Percentiles rank a stretch among this genome's conserved stretches.
These are phyloP conservation scores for Notodonta ziczac DNA, from an alignment of 2,888 invertebrate species.

Conservation along the genomic window DNA sequence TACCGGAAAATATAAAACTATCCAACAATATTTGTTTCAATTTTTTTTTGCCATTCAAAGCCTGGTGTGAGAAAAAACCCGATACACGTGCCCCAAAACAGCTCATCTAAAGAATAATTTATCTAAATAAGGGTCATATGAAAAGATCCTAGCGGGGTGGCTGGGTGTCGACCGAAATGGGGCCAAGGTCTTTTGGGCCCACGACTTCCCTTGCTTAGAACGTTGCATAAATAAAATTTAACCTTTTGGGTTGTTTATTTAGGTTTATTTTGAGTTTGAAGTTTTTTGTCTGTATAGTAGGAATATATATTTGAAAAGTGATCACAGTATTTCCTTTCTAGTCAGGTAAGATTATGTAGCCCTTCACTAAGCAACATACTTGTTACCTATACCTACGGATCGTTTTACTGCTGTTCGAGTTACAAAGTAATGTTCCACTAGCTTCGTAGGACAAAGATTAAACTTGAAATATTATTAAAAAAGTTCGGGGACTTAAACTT, in stretches of 20 bases:
- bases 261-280: background rate
- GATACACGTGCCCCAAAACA: constrained; percentile 5
- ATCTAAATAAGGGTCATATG: constrained; percentile 9
- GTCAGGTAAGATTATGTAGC: too few species aligned
- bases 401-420: too few species aligned
- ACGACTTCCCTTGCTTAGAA: background rate
- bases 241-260: background rate
- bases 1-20: background rate
- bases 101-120: constrained; percentile 5
- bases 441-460: too few species aligned
- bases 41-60: background rate
- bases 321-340: too few species aligned
- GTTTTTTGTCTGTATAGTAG: background rate
- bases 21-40: background rate
- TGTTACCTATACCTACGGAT: too few species aligned
- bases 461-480: too few species aligned
- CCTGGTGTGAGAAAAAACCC: background rate
- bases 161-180: constrained; percentile 5
- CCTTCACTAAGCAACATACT: too few species aligned
- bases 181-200: constrained; percentile 4
- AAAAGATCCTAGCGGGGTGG: constrained; percentile 4
- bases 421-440: too few species aligned
- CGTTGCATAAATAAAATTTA: background rate
- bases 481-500: background rate
- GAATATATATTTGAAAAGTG: background rate